Evolutionary conservation across 2,888 invertebrate species (phyloP).

Genomic region (Sturmia bella): DNA sequence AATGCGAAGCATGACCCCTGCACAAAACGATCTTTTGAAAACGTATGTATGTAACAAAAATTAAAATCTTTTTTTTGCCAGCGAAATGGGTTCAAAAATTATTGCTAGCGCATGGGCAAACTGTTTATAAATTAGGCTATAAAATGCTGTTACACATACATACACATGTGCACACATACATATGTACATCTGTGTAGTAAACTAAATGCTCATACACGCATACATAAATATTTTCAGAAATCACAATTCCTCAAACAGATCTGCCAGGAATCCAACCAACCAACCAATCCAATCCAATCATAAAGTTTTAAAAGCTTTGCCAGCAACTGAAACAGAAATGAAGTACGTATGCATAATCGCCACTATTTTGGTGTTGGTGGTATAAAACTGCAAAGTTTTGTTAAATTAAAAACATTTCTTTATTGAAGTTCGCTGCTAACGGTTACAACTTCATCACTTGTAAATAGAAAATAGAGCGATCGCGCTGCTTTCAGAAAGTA

Average conservation of each 20-base stretch:
- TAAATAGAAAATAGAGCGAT: slow-evolving; percentile 32
- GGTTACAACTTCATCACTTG: slow-evolving; percentile 55
- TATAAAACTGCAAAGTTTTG: slow-evolving; percentile 66
- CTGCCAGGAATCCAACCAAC: slow-evolving; percentile 23
- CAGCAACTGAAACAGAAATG: slow-evolving; percentile 32
- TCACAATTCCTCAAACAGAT: slow-evolving; percentile 7
- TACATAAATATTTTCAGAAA: neutral
- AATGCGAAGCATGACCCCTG: slow-evolving; percentile 28
- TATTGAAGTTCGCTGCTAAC: slow-evolving; percentile 62
- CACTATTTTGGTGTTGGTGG: slow-evolving; percentile 53
- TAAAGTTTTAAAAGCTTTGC: slow-evolving; percentile 60
- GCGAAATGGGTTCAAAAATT: too few relatives aligned
- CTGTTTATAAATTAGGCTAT: neutral
- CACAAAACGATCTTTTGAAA: slow-evolving; percentile 6
- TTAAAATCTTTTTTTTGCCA: too few relatives aligned
- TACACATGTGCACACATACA: neutral
- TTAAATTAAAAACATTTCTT: slow-evolving; percentile 64
- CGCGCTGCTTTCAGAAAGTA: neutral
- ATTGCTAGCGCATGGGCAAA: too few relatives aligned
- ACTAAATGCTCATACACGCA: too few relatives aligned
- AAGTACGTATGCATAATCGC: slow-evolving; percentile 11
- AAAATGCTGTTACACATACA: too few relatives aligned
- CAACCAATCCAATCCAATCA: too few relatives aligned
- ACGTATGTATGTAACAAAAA: too few relatives aligned
- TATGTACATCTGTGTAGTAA: neutral